Conservation (phyloP, 2,888 invertebrate genomes). For the Spilosoma lubricipeda region DNA sequence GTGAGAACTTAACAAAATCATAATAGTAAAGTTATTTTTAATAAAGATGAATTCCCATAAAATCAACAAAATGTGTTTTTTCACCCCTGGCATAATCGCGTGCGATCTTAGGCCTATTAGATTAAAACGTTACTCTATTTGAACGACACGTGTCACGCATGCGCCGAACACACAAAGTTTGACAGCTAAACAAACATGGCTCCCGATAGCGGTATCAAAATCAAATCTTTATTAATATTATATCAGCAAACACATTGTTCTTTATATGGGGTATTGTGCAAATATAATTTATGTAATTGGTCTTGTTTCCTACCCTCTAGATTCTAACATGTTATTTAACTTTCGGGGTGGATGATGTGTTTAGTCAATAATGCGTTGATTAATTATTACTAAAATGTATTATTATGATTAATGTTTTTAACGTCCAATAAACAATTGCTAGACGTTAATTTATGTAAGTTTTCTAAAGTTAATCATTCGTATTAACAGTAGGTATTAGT, state of each 20-base stretch:
- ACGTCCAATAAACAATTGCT: no score
- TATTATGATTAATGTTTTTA: neutral
- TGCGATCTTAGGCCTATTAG: slow-evolving; percentile 67
- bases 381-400: slow-evolving; percentile 33
- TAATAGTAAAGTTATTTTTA: slow-evolving; percentile 58
- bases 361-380: slow-evolving; percentile 55
- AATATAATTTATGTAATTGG: slow-evolving; percentile 83
- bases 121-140: slow-evolving; percentile 71
- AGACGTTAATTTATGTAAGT: no score
- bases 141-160: slow-evolving; percentile 73
- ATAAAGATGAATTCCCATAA: slow-evolving; percentile 61
- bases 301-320: slow-evolving; percentile 65
- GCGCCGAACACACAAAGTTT: slow-evolving; percentile 66
- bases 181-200: slow-evolving; percentile 84
- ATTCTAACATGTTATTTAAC: slow-evolving; percentile 62
- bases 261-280: slow-evolving; percentile 68
- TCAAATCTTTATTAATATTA: slow-evolving; percentile 79
- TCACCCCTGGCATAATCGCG: slow-evolving; percentile 59
- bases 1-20: slow-evolving; percentile 54
- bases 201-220: slow-evolving; percentile 76
- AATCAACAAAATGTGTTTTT: slow-evolving; percentile 57
- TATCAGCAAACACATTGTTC: slow-evolving; percentile 78
- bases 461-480: no score
- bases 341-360: slow-evolving; percentile 62
- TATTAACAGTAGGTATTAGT: no score